Evolutionary conservation across 2,113 vertebrate species (phyloP), one percentile per base, ranked within the genome.

Genomic region (Spea bombifrons): DNA sequence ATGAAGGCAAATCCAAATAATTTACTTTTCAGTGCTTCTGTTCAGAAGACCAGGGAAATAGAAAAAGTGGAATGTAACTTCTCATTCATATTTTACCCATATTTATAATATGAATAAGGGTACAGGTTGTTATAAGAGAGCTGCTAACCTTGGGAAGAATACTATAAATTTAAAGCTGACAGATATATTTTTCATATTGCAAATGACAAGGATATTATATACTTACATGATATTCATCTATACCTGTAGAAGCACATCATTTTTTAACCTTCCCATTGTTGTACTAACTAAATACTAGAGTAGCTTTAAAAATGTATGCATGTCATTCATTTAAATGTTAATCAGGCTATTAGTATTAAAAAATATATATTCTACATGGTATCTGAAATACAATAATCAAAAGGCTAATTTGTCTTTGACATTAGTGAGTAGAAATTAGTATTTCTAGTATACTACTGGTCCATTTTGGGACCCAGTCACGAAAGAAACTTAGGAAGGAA

Each of bases 71-170:
- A 79, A 79, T 73, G 48, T 48, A 66, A 79, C 61, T 72, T 57
- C 66, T 63, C 13, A 10, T 17, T 68, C 49, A 30, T 71, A 17
- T 71, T 71, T 13, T 71, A 47, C 43, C 52, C 43, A 66, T 30
- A 8, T 55, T 72, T 81, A 83, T 88, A 17, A 0, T 61, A 66
- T 43, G 57, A 76, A 80, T 72, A 74, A 70, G 81, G 81, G 75
- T 81, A 81, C 68, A 84, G 78, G 82, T 75, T 45, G 65, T 66
- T 71, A 84, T 66, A 80, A 82, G 12, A 66, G 65, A 53, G 47
- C 6, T 59, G 4, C 63, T 76, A 74, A 78, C 71, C 15, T 0
- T 0, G 65, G 71, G 61, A 78, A 55, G 47, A n/a, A 49, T 8
- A 45, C 48, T 53, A 71, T 78, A 46, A 53, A 65, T 71, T 72